Evolutionary conservation across 2,888 invertebrate genomes (phyloP).

Genomic region (Brachypterus glaber): DNA sequence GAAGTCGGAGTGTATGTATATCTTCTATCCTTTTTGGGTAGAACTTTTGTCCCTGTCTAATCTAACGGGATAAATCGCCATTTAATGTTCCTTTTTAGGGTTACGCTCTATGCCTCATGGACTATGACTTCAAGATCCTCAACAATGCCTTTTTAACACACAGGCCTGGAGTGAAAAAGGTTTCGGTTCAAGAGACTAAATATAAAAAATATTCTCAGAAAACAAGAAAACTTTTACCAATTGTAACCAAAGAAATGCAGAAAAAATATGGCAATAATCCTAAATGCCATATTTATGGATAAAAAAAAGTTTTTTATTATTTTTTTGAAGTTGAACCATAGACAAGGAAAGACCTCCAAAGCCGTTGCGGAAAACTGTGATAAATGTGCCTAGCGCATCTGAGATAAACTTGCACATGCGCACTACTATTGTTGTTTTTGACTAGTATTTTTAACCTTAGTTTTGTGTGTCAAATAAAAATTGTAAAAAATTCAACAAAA

Average conservation of each 20-base stretch:
- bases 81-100: conserved; percentile 19
- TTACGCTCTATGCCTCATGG: conserved; percentile 24
- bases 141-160: conserved; percentile 28
- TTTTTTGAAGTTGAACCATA: no score
- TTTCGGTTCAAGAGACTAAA: conserved; percentile 24
- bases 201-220: conserved; percentile 15
- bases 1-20: no score
- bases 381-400: no score
- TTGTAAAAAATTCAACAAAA: no score
- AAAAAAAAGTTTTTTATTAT: no score
- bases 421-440: no score
- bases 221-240: conserved; percentile 18
- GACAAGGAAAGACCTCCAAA: no score
- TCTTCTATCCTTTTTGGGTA: background rate
- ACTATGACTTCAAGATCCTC: conserved; percentile 26
- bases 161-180: conserved; percentile 28
- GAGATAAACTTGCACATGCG: no score
- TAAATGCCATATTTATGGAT: no score
- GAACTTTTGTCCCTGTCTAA: background rate
- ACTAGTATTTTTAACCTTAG: no score
- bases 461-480: no score
- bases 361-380: no score
- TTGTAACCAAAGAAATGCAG: conserved; percentile 19
- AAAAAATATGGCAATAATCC: conserved; percentile 20
- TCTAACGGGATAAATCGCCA: conserved; percentile 4